Evolutionary conservation across 2,113 vertebrate genomes (phyloP).

Genomic region (Psephotus haematonotus): DNA sequence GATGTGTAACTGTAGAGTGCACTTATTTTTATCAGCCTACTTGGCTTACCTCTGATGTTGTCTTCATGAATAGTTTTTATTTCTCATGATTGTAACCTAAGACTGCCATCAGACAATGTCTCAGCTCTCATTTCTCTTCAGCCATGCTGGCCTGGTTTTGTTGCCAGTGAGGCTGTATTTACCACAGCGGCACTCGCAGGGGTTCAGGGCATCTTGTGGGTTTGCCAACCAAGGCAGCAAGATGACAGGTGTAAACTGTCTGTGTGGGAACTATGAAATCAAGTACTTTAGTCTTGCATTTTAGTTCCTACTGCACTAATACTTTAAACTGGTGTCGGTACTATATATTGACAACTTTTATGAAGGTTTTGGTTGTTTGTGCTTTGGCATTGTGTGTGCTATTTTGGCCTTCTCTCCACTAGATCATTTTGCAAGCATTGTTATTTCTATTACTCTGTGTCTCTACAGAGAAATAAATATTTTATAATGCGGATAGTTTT

Average conservation of each 20-base stretch:
- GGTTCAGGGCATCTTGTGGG: slow-evolving; percentile 60
- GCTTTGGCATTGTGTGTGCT: not conserved
- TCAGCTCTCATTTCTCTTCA: slow-evolving; percentile 69
- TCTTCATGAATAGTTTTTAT: slow-evolving; percentile 77
- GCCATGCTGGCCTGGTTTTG: slow-evolving; percentile 37
- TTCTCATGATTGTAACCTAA: slow-evolving; percentile 81
- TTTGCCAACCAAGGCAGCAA: not conserved
- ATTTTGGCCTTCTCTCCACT: not conserved
- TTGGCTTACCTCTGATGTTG: slow-evolving; percentile 69
- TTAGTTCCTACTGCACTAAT: not conserved
- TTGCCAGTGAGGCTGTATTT: slow-evolving; percentile 62
- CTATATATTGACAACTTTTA: not conserved
- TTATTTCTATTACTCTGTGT: slow-evolving; percentile 21
- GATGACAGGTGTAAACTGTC: slow-evolving; percentile 42
- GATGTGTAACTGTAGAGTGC: slow-evolving; percentile 57
- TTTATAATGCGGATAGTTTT: slow-evolving; percentile 50
- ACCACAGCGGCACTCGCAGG: slow-evolving; percentile 32
- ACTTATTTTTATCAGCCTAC: slow-evolving; percentile 36
- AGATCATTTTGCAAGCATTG: not conserved
- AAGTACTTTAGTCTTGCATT: not conserved
- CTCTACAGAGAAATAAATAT: slow-evolving; percentile 46
- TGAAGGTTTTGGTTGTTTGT: not conserved
- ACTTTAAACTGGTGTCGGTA: not conserved
- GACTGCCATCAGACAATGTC: slow-evolving; percentile 80
- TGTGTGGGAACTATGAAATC: slow-evolving; percentile 52